Evolutionary conservation across 2,888 invertebrate species (phyloP).

Genomic region (Mechanitis messenoides): DNA sequence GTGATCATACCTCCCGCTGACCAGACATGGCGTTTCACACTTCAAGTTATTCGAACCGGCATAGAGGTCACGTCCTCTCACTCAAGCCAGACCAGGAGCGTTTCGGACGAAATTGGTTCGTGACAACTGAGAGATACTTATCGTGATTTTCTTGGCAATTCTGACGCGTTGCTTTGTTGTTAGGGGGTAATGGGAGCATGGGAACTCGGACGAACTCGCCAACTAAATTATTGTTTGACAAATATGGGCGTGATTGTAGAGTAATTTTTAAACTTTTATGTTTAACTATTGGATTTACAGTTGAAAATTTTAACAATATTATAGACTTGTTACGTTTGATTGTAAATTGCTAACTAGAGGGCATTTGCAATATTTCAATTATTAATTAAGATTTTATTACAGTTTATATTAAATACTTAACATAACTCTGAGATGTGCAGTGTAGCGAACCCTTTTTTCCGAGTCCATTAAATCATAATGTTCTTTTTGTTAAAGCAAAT

Average conservation of each 20-base stretch:
- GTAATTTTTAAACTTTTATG: conserved; percentile 28
- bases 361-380: too few species aligned
- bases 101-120: conserved; percentile 70
- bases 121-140: conserved; percentile 73
- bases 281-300: not conserved
- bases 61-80: conserved; percentile 72
- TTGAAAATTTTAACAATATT: not conserved
- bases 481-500: too few species aligned
- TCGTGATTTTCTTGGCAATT: conserved; percentile 75
- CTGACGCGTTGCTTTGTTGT: conserved; percentile 62
- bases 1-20: conserved; percentile 63
- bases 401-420: too few species aligned
- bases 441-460: too few species aligned
- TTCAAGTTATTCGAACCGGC: conserved; percentile 54
- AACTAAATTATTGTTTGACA: conserved; percentile 66
- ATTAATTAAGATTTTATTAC: too few species aligned
- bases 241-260: conserved; percentile 61
- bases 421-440: too few species aligned
- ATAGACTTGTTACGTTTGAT: too few species aligned
- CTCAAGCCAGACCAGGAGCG: conserved; percentile 70
- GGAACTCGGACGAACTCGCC: conserved; percentile 56
- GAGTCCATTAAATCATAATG: too few species aligned
- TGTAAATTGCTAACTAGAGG: too few species aligned
- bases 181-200: conserved; percentile 70
- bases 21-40: conserved; percentile 70